phyloP scores from a whole-genome alignment of 1,140 invertebrate genomes.

The Drosophila triauraria region DNA sequence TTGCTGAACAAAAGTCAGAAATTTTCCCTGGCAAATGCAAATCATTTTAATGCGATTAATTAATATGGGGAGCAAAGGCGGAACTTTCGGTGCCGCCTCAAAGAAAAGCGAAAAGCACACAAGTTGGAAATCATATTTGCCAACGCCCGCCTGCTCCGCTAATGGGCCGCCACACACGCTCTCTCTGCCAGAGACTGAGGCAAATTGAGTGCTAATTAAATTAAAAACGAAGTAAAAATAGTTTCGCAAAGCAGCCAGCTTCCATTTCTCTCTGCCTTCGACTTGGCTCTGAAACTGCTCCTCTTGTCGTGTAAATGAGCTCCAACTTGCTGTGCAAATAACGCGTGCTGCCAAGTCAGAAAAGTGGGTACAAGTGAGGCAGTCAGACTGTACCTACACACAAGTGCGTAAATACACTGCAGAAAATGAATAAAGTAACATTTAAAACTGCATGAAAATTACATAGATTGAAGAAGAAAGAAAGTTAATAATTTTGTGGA shows the following conservation, averaged over 20 bases:
- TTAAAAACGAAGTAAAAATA: constrained; percentile 72
- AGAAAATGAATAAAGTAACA: background rate
- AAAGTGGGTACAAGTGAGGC: constrained; percentile 1
- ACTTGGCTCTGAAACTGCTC: constrained; percentile 19
- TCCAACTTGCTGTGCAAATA: constrained; percentile 77
- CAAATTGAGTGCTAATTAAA: constrained; percentile 74
- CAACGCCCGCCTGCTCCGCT: constrained; percentile 20
- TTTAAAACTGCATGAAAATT: background rate
- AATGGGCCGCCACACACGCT: constrained; percentile 38
- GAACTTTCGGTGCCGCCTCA: constrained; percentile 42
- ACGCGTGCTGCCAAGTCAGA: constrained; percentile 34
- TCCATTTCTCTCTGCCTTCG: constrained; percentile 4
- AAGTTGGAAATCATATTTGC: constrained; percentile 62
- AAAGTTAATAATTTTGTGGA: background rate
- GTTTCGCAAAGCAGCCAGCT: constrained; percentile 67
- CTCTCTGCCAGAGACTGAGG: constrained; percentile 5
- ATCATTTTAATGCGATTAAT: constrained; percentile 76
- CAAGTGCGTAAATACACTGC: constrained; percentile 18
- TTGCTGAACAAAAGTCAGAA: constrained; percentile 28
- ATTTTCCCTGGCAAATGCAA: constrained; percentile 38
- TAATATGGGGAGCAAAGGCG: constrained; percentile 40
- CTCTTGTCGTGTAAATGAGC: constrained; percentile 74
- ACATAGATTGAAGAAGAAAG: background rate
- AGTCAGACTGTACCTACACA: constrained; percentile 12
- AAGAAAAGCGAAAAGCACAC: constrained; percentile 50